Evolutionary conservation across 2,797 vertebrate genomes (phyloP).

Genomic region (Cossypha dichroa): DNA sequence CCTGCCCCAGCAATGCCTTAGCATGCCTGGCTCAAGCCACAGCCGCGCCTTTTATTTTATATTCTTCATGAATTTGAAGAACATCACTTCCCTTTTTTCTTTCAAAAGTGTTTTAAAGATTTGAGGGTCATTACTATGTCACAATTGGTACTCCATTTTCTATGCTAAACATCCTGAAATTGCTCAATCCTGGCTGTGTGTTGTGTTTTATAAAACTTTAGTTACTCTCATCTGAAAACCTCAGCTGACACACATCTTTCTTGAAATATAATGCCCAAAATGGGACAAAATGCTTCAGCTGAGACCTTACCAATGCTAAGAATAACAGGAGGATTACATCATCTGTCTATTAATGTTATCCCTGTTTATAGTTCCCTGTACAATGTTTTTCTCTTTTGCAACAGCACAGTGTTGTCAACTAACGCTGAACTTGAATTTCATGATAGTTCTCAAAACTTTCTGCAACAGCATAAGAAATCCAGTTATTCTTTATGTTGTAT

Average conservation of each 20-base stretch:
- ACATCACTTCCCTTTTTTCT: neutral
- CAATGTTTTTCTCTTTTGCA: constrained; percentile 17
- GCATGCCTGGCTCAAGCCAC: neutral
- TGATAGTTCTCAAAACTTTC: neutral
- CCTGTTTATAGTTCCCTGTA: neutral
- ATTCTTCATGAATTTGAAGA: neutral
- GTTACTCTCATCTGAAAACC: neutral
- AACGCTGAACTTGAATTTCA: neutral
- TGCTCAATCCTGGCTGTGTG: neutral
- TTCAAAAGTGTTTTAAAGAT: neutral
- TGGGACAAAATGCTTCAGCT: constrained; percentile 14
- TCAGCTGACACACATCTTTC: neutral
- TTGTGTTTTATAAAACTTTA: neutral
- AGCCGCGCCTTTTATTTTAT: neutral
- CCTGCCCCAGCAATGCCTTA: accelerated
- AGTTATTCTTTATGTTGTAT: neutral
- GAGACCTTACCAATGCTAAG: neutral
- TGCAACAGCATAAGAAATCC: neutral
- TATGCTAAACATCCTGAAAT: neutral
- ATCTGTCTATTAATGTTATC: neutral
- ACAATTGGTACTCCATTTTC: neutral
- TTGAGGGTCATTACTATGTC: neutral
- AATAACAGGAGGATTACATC: constrained; percentile 17
- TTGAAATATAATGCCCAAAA: constrained; percentile 37
- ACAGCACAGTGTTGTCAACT: neutral